Percentiles rank a stretch among this genome's conserved stretches.
Conservation (phyloP, 2,888 invertebrate species). For the Noctua fimbriata region DNA sequence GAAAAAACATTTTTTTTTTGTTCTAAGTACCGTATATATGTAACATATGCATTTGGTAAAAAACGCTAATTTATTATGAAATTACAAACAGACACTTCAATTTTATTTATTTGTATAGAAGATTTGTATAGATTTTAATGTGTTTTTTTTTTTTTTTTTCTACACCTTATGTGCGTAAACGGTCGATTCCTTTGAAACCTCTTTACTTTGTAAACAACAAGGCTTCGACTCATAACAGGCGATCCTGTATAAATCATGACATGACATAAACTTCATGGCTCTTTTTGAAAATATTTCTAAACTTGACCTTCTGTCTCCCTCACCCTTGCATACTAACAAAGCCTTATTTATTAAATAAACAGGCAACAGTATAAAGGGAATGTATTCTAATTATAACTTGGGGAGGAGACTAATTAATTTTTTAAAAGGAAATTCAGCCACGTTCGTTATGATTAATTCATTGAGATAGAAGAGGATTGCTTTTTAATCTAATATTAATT, state of each 20-base stretch:
- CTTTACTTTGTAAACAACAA: neutral
- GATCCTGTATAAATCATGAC: no score
- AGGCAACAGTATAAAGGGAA: conserved; percentile 73
- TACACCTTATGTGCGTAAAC: no score
- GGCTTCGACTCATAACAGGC: neutral
- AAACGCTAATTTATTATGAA: no score
- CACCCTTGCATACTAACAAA: conserved; percentile 64
- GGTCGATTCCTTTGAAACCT: neutral
- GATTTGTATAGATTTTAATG: no score
- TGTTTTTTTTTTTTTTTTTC: no score
- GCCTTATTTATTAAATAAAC: conserved; percentile 77
- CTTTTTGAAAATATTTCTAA: no score
- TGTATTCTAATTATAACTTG: conserved; percentile 72
- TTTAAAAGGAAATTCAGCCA: conserved; percentile 52
- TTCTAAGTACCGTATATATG: no score
- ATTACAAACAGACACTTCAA: no score
- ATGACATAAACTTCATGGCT: no score
- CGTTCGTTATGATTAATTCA: conserved; percentile 52
- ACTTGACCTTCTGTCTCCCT: conserved; percentile 41
- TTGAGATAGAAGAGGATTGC: conserved; percentile 37
- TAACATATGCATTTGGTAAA: no score
- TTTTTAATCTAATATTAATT: conserved; percentile 57
- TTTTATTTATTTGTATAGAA: no score
- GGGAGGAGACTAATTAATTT: conserved; percentile 60
- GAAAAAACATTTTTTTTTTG: no score